Base-by-base conservation (phyloP, 2,888 invertebrate species). In the Phorcus lineatus region DNA sequence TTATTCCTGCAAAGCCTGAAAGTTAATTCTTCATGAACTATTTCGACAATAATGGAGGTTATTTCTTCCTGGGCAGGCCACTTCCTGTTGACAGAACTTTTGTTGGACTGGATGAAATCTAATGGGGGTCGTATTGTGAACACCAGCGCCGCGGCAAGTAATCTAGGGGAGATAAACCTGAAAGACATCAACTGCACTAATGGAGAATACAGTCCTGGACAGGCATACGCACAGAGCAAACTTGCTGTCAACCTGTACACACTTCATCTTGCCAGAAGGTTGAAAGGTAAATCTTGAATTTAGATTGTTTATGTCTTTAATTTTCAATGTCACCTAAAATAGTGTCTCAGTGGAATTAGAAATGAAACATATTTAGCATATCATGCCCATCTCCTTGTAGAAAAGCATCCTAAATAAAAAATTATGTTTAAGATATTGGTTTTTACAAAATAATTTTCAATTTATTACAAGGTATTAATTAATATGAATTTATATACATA, bases 151-250 rank as follows among this genome's bases (percentile, higher is more conserved):
- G 84, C 90, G n/a, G 92, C 92, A 11, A 91, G 91, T 77, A 87
- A 87, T 40, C 87, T 92, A 9, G 91, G 89, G 11, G 85, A 87
- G 31, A 86, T 92, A 6, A 83, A 91, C 79, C 88, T 91, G 83
- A 91, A 91, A 2, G 91, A 92, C 80, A 82, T 91, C 24, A 92
- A 90, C 79, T 79, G 82, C 13, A 86, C 87, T 62, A 85, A 85
- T 9, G 79, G 80, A 52, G 89, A 90, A 19, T 92, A 90, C 80
- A 86, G 81, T 9, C 81, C 90, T 0, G 89, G 90, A 19, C 85
- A 86, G 22, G 90, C 88, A 4, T 93, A 90, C 82, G 84, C 91
- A 6, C 91, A 91, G 82, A 92, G 92, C 84, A 93, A 93, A 87
- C 86, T 92, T 66, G 93, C 92, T 17, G 84, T 92, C 11, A 85